phyloP scores from a whole-genome alignment of 1,140 invertebrate genomes.

The Rhyzopertha dominica region DNA sequence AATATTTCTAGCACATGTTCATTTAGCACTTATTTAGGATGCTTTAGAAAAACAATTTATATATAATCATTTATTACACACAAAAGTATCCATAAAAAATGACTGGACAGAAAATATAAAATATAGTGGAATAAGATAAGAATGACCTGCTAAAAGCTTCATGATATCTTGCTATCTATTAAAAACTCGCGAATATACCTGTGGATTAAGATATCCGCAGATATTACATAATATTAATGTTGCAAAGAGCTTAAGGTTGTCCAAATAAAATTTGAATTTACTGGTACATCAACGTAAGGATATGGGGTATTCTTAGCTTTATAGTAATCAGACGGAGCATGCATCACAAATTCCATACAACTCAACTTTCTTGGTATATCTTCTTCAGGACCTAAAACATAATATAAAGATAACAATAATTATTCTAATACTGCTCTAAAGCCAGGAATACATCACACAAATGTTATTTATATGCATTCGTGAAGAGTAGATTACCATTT shows the following conservation, averaged over 20 bases:
- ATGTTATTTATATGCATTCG: neutral
- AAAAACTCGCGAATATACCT: too few species aligned
- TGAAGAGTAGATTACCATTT: too few species aligned
- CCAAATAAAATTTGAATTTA: conserved; percentile 64
- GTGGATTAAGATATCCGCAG: too few species aligned
- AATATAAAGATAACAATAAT: conserved; percentile 8
- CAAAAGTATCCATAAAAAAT: too few species aligned
- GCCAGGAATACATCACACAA: neutral
- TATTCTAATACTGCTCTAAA: conserved; percentile 1
- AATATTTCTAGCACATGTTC: too few species aligned
- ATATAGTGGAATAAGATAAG: too few species aligned
- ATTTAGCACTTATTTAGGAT: too few species aligned
- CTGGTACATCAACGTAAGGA: conserved; percentile 52
- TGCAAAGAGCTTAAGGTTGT: conserved; percentile 45
- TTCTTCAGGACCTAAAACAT: conserved; percentile 77
- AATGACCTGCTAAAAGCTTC: too few species aligned
- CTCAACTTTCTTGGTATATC: conserved; percentile 81
- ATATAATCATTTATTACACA: too few species aligned
- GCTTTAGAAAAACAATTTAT: too few species aligned
- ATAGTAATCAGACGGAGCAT: conserved; percentile 88
- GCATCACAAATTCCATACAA: conserved; percentile 88
- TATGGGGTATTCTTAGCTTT: conserved; percentile 72
- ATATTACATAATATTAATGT: neutral
- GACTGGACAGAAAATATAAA: too few species aligned
- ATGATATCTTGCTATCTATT: too few species aligned